phyloP scores from a whole-genome alignment of 2,113 vertebrate species.

The Amia ocellicauda region DNA sequence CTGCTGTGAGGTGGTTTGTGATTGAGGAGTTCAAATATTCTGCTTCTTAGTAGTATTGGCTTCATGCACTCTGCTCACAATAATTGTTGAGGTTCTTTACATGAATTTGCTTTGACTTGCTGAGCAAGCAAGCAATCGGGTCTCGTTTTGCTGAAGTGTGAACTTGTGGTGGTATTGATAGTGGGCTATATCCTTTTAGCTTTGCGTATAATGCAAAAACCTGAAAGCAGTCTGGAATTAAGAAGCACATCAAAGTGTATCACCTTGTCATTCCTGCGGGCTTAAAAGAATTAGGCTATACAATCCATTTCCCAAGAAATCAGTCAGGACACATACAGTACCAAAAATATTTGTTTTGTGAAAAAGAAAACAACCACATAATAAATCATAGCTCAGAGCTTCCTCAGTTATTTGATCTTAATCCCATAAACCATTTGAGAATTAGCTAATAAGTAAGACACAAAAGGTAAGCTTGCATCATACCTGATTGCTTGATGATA shows the following conservation, averaged over 20 bases:
- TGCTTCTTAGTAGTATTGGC: too few species aligned
- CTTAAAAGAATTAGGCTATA: not conserved
- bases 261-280: not conserved
- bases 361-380: not conserved
- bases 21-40: too few species aligned
- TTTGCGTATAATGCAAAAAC: not conserved
- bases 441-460: not conserved
- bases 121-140: too few species aligned
- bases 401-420: not conserved
- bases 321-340: not conserved
- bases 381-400: not conserved
- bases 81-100: too few species aligned
- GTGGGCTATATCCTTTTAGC: constrained; percentile 4
- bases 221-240: not conserved
- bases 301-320: too few species aligned
- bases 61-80: too few species aligned
- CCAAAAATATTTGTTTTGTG: not conserved
- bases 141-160: too few species aligned
- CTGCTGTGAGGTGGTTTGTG: too few species aligned
- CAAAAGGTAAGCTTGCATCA: too few species aligned
- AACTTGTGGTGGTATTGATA: too few species aligned
- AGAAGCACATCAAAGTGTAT: constrained; percentile 6
- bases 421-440: not conserved
- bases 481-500: too few species aligned
- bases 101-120: too few species aligned